A percentile compares a stretch with the other conserved stretches of the same genome.
Evolutionary conservation across 2,113 vertebrate genomes (phyloP).

Genomic region (Telmatochromis sp.): DNA sequence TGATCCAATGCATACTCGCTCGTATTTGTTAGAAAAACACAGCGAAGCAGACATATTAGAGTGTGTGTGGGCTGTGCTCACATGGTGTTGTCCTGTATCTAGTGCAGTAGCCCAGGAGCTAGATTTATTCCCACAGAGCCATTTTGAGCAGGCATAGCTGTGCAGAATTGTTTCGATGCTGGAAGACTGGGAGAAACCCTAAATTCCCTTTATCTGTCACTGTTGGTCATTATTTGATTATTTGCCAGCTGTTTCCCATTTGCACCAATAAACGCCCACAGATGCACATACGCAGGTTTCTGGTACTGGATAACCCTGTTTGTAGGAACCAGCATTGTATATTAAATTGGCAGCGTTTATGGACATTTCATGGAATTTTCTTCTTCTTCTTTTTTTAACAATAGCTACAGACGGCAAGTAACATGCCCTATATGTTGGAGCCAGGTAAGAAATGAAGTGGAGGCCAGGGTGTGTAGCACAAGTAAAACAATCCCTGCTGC

Average conservation of each 20-base stretch:
- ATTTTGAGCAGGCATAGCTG: slow-evolving; percentile 1
- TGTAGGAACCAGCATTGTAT: neutral
- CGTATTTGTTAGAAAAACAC: neutral
- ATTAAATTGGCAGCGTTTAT: neutral
- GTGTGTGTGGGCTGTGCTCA: slow-evolving; percentile 10
- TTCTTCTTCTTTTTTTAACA: neutral
- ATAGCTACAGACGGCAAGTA: neutral
- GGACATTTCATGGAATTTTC: neutral
- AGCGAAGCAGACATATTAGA: neutral
- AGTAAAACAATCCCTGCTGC: neutral
- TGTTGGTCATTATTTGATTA: slow-evolving; percentile 22
- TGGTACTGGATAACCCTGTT: neutral
- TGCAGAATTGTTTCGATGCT: slow-evolving; percentile 16
- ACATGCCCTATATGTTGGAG: neutral
- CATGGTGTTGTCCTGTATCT: slow-evolving; percentile 13
- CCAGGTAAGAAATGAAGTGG: neutral
- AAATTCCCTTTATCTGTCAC: slow-evolving; percentile 3
- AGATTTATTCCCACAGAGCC: slow-evolving; percentile 34
- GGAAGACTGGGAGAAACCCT: neutral
- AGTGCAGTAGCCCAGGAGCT: slow-evolving; percentile 10
- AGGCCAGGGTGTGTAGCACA: neutral
- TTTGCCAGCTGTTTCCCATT: slow-evolving; percentile 3
- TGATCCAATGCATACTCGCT: neutral
- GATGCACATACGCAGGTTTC: neutral
- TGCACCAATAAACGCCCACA: neutral